These are phyloP conservation scores for Euura lappo DNA, from an alignment of 1,140 invertebrate genomes.

Conservation along the genomic window DNA sequence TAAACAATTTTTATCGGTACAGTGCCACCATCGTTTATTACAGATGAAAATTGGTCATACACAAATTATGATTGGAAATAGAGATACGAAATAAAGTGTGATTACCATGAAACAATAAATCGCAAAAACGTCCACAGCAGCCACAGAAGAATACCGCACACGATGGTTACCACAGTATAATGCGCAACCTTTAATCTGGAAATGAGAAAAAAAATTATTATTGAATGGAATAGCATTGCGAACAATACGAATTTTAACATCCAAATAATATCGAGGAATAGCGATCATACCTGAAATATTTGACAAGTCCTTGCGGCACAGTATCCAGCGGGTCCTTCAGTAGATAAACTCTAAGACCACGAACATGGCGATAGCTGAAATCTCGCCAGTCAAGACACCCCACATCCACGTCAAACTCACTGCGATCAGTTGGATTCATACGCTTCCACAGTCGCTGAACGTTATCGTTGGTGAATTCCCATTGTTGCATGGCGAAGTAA, in stretches of 20 bases:
- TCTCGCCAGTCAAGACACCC: constrained; percentile 53
- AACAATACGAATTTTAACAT: background rate
- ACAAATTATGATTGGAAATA: too few species aligned
- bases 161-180: constrained; percentile 20
- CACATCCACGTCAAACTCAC: constrained; percentile 57
- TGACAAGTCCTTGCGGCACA: constrained; percentile 32
- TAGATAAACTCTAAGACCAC: constrained; percentile 57
- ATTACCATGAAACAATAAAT: too few species aligned
- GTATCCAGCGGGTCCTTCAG: constrained; percentile 58
- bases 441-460: constrained; percentile 58
- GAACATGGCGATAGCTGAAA: constrained; percentile 54
- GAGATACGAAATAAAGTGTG: too few species aligned
- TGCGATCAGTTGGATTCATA: constrained; percentile 57
- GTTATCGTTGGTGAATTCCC: constrained; percentile 66
- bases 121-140: constrained; percentile 16
- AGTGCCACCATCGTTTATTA: too few species aligned
- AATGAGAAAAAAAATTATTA: constrained; percentile 9
- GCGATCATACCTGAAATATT: constrained; percentile 35
- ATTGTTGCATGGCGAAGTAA: constrained; percentile 67
- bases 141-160: constrained; percentile 8
- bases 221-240: background rate
- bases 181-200: constrained; percentile 25
- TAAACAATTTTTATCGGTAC: too few species aligned
- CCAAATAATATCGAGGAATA: background rate
- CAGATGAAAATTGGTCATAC: too few species aligned